These are phyloP conservation scores for Pygoscelis adeliae DNA, from an alignment of 2,113 vertebrate species.

Conservation along the genomic window DNA sequence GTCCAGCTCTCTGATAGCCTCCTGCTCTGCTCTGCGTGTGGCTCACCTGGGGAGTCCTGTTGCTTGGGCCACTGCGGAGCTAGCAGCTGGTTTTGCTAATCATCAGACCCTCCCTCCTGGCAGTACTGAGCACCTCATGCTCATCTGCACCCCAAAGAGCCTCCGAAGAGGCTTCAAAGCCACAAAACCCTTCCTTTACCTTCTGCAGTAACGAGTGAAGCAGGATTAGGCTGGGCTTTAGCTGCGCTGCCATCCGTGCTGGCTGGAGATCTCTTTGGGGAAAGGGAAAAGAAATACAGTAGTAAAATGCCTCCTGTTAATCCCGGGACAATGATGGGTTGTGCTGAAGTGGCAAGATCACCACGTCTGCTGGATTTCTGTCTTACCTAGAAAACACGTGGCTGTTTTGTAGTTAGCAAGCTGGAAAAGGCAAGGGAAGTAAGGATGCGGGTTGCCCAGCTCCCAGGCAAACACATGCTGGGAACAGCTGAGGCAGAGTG, in stretches of 20 bases:
- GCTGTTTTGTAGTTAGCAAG: neutral
- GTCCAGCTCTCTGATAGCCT: neutral
- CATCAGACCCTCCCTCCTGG: neutral
- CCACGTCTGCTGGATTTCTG: neutral
- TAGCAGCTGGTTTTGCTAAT: neutral
- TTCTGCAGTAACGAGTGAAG: neutral
- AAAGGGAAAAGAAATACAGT: neutral
- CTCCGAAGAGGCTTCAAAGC: neutral
- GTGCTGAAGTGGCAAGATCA: no score
- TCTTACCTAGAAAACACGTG: neutral
- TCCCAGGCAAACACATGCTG: accelerated
- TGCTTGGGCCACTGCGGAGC: accelerated
- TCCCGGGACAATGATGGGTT: neutral
- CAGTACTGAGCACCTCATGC: neutral
- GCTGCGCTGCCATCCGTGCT: accelerated
- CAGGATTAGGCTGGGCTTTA: neutral
- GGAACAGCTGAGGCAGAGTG: no score
- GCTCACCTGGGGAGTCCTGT: no score
- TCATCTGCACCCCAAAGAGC: neutral
- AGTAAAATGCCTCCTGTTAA: neutral
- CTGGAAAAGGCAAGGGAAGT: neutral
- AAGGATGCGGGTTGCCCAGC: no score
- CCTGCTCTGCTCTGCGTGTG: accelerated
- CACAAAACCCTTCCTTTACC: neutral
- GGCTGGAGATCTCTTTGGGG: neutral